Base-by-base conservation (phyloP, 2,888 invertebrate genomes). In the Polyploca ridens region DNA sequence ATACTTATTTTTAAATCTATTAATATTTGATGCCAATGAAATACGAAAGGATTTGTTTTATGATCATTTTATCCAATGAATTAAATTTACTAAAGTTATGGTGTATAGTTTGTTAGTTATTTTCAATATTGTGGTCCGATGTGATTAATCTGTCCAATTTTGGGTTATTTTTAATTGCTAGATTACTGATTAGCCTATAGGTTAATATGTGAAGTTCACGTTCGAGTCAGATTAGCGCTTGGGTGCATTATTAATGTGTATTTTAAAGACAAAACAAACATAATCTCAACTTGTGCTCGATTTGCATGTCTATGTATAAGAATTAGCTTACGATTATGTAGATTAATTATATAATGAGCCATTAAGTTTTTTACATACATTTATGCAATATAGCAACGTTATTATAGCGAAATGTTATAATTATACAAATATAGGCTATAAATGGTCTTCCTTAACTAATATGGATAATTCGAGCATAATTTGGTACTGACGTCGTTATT, bases 131-230 rank as follows among this genome's bases (percentile, higher is more conserved):
- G 2, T 27, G 14, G 35, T 59, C 35, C 33, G 59, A 35, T 59
- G 35, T 59, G 59, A 59, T 59, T 33, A 35, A 16, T 59, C 59
- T 59, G 59, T 59, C 59, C 35, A 59, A 35, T n/a, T 59, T 57
- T 59, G 33, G 59, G 59, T 58, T 33, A 27, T 58, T 27, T 35
- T 16, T 60, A 60, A 38, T 38, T 38, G 16, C 11, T 16, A 38
- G 35, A 38, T 60, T 38, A 38, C 16, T 14, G 33, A 60, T 35
- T 59, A 35, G 7, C 10, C n/a, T 27, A 38, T 60, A 60, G 60
- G 14, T 60, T 7, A 60, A 35, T 60, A 60, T 38, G 19, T 19
- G 59, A 59, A n/a, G 13, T 33, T 59, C n/a, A 33, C n/a, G 14
- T 5, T 46, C 3, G 7, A 33, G 58, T 33, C 13, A 33, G 35